Evolutionary conservation across 2,888 invertebrate species (phyloP).

Genomic region (Drosophila colorata): DNA sequence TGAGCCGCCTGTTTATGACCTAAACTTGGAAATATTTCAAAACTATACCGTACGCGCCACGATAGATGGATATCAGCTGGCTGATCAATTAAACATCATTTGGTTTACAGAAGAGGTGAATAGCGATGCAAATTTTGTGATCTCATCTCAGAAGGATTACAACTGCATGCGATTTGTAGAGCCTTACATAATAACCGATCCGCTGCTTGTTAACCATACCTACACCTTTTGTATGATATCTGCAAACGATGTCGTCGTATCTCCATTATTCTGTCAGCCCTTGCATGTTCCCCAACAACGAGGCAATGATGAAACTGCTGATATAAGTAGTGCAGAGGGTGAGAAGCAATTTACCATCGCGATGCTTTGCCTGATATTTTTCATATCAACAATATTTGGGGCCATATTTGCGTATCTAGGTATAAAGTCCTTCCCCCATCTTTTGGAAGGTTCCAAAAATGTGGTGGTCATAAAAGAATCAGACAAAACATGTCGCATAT

Average conservation of each 20-base stretch:
- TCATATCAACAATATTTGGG: constrained; percentile 71
- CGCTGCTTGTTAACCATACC: constrained; percentile 68
- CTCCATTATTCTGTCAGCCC: constrained; percentile 82
- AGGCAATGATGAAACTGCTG: constrained; percentile 2
- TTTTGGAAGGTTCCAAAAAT: constrained; percentile 81
- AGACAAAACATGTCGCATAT: constrained; percentile 64
- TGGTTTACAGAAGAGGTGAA: constrained; percentile 77
- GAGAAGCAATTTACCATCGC: constrained; percentile 78
- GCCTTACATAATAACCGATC: constrained; percentile 63
- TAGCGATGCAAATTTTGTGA: background rate
- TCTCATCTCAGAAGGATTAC: constrained; percentile 56
- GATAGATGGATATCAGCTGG: constrained; percentile 47
- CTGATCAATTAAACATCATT: constrained; percentile 68
- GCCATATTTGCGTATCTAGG: constrained; percentile 76
- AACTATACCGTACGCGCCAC: constrained; percentile 65
- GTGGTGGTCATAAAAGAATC: constrained; percentile 77
- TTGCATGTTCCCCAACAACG: constrained; percentile 65
- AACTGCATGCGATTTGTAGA: constrained; percentile 70
- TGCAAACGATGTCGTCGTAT: constrained; percentile 49
- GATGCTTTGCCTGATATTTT: constrained; percentile 76
- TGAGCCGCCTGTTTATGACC: constrained; percentile 71
- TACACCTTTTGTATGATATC: constrained; percentile 82
- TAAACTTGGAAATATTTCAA: constrained; percentile 59
- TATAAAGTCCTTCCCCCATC: constrained; percentile 77
- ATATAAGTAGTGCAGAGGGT: constrained; percentile 61